These are phyloP conservation scores for Drosophila dunni DNA, from an alignment of 1,140 invertebrate species.

Conservation along the genomic window DNA sequence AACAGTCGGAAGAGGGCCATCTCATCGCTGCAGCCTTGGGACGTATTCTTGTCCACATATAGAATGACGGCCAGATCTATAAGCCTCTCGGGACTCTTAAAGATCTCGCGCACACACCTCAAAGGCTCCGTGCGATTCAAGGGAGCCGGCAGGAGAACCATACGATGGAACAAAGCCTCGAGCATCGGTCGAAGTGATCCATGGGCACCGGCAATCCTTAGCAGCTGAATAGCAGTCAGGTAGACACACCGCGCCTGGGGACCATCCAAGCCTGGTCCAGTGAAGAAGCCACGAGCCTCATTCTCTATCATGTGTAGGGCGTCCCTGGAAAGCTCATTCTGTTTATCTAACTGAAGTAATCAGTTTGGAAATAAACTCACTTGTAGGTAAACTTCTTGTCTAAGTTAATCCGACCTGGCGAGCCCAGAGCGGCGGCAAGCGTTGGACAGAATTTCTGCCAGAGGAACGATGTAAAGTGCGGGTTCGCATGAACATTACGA, in stretches of 20 bases:
- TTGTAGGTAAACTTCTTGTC: conserved; percentile 85
- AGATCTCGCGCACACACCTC: conserved; percentile 91
- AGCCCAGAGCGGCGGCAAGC: conserved; percentile 93
- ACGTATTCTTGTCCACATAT: conserved; percentile 90
- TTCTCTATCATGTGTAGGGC: conserved; percentile 84
- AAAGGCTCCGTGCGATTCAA: conserved; percentile 93
- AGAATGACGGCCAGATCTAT: conserved; percentile 90
- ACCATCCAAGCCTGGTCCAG: conserved; percentile 79
- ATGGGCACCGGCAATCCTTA: conserved; percentile 93
- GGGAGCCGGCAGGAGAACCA: conserved; percentile 94
- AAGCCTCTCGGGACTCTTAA: conserved; percentile 89
- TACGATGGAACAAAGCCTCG: conserved; percentile 96
- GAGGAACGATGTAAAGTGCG: conserved; percentile 93
- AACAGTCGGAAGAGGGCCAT: conserved; percentile 96
- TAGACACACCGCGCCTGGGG: conserved; percentile 84
- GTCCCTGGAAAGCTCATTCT: conserved; percentile 52
- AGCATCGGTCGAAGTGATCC: conserved; percentile 93
- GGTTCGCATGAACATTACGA: conserved; percentile 91
- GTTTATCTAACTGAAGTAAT: too few relatives aligned
- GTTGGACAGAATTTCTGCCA: conserved; percentile 97
- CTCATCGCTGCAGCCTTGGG: conserved; percentile 92
- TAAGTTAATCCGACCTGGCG: conserved; percentile 86
- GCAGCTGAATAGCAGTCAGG: conserved; percentile 90
- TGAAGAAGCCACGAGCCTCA: conserved; percentile 83
- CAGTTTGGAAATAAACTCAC: conserved; percentile 45